phyloP scores from a whole-genome alignment of 2,888 invertebrate species.

The Microplitis deprimator region DNA sequence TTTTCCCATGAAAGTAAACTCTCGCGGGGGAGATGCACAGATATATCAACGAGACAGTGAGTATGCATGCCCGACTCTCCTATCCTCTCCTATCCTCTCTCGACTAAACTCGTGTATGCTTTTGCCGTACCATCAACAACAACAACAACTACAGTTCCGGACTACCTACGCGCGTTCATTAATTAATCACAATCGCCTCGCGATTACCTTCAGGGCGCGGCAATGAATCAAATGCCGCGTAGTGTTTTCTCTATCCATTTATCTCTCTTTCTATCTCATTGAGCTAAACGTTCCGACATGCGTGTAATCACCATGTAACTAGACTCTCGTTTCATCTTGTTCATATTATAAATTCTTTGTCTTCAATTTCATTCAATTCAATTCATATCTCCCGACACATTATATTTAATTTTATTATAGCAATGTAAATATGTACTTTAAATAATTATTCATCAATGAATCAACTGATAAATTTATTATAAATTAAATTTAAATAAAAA shows the following conservation, averaged over 20 bases:
- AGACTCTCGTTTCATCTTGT: slow-evolving; percentile 32
- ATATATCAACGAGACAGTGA: slow-evolving; percentile 8
- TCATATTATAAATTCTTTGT: slow-evolving; percentile 13
- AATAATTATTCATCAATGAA: neutral
- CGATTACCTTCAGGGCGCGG: slow-evolving; percentile 42
- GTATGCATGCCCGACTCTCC: neutral
- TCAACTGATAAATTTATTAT: neutral
- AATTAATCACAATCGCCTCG: slow-evolving; percentile 45
- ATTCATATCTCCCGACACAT: neutral
- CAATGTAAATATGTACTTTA: slow-evolving; percentile 8
- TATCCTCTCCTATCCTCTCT: neutral
- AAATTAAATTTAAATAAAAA: no score
- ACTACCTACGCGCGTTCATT: slow-evolving; percentile 42
- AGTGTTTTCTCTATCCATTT: slow-evolving; percentile 17
- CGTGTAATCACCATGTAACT: slow-evolving; percentile 36
- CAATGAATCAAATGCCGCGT: slow-evolving; percentile 41
- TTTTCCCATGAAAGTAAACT: slow-evolving; percentile 33
- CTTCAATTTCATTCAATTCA: slow-evolving; percentile 3
- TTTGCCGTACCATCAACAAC: neutral
- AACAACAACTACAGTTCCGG: slow-evolving; percentile 31
- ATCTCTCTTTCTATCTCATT: slow-evolving; percentile 26
- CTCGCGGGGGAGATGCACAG: slow-evolving; percentile 23
- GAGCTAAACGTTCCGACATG: slow-evolving; percentile 26
- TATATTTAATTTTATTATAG: neutral
- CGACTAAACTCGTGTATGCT: neutral